These are phyloP conservation scores for Maniola jurtina DNA, from an alignment of 1,140 invertebrate genomes.

Conservation along the genomic window DNA sequence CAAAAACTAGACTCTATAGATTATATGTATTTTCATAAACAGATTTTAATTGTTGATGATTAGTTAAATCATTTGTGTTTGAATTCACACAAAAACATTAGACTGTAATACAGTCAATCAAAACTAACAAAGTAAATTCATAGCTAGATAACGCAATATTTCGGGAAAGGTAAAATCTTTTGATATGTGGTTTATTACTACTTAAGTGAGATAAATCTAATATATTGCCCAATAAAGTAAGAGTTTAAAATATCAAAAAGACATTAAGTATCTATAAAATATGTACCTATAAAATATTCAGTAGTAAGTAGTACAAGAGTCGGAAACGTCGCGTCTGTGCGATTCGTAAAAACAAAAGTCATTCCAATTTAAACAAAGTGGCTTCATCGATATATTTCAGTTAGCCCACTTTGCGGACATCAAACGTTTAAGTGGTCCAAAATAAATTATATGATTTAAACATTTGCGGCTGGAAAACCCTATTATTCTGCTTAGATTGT, in stretches of 20 bases:
- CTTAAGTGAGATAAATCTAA: no score
- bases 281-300: background rate
- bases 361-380: background rate
- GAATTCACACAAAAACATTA: no score
- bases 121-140: no score
- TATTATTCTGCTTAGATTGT: conserved; percentile 1
- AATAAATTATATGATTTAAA: conserved; percentile 19
- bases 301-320: background rate
- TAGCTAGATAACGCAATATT: no score
- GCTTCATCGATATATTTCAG: background rate
- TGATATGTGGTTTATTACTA: no score
- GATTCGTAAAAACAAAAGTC: background rate
- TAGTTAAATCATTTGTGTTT: no score
- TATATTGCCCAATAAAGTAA: background rate
- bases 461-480: conserved; percentile 5
- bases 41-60: no score
- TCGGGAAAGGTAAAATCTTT: no score
- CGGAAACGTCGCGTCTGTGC: no score
- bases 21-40: no score
- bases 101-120: no score
- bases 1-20: no score
- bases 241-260: background rate
- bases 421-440: conserved; percentile 3
- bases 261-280: background rate
- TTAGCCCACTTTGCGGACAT: conserved; percentile 1